phyloP scores from a whole-genome alignment of 2,888 invertebrate species.

The Patella ulyssiponensis region DNA sequence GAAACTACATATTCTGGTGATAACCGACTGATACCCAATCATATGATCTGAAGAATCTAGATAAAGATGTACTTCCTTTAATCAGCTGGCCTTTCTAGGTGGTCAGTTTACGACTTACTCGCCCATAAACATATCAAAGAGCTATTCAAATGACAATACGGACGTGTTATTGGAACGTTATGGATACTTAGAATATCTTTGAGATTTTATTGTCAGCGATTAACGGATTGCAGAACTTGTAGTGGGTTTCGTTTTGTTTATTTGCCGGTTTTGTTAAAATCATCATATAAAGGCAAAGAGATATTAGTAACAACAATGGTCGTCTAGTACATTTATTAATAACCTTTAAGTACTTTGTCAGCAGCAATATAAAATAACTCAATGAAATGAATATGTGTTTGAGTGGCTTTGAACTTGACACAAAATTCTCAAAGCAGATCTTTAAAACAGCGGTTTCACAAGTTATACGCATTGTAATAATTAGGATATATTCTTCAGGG shows the following conservation, averaged over 20 bases:
- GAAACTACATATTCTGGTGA: too few relatives aligned
- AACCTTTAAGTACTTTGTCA: too few relatives aligned
- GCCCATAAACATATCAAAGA: background rate
- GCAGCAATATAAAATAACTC: too few relatives aligned
- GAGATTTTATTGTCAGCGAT: background rate
- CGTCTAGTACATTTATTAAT: too few relatives aligned
- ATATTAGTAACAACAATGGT: too few relatives aligned
- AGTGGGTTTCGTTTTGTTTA: background rate
- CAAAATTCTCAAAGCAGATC: too few relatives aligned
- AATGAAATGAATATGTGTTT: too few relatives aligned
- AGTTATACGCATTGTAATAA: too few relatives aligned
- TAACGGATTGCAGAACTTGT: background rate
- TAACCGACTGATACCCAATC: too few relatives aligned
- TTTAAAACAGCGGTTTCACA: too few relatives aligned
- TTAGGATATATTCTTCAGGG: too few relatives aligned
- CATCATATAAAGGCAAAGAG: background rate
- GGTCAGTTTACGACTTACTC: background rate
- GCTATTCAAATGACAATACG: slow-evolving; percentile 2
- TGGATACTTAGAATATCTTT: slow-evolving; percentile 7
- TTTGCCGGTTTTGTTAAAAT: background rate
- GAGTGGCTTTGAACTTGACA: too few relatives aligned
- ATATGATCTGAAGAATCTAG: background rate
- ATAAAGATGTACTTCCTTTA: background rate
- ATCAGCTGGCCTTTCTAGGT: background rate
- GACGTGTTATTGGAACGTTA: slow-evolving; percentile 4